Evolutionary conservation across 2,797 vertebrate genomes (phyloP).

Genomic region (Toxotes lorentzi): DNA sequence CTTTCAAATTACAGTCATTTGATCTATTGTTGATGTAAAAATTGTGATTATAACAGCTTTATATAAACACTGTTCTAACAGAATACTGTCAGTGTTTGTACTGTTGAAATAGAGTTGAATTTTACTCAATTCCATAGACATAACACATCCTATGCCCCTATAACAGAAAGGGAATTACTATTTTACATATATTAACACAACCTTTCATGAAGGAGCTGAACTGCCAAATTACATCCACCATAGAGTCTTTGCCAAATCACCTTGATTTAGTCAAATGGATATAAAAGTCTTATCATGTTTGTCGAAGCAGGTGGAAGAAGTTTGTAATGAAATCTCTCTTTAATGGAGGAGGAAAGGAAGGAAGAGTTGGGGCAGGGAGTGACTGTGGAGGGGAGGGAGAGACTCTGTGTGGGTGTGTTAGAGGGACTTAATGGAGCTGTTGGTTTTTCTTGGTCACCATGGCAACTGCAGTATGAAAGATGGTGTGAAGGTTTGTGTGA

Average conservation of each 20-base stretch:
- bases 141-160: too few relatives aligned
- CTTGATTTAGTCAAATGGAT: slow-evolving; percentile 17
- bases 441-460: slow-evolving; percentile 72
- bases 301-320: slow-evolving; percentile 6
- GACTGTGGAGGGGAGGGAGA: not conserved
- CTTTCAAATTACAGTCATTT: too few relatives aligned
- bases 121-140: too few relatives aligned
- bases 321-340: slow-evolving; percentile 18
- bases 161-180: too few relatives aligned
- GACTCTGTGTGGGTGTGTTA: slow-evolving; percentile 45
- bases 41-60: too few relatives aligned
- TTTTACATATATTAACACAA: too few relatives aligned
- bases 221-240: slow-evolving; percentile 56
- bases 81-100: too few relatives aligned
- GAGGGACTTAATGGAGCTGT: slow-evolving; percentile 60
- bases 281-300: slow-evolving; percentile 20
- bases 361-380: not conserved
- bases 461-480: slow-evolving; percentile 73
- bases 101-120: too few relatives aligned
- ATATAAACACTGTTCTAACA: too few relatives aligned
- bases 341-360: slow-evolving; percentile 4
- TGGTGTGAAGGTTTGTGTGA: slow-evolving; percentile 55
- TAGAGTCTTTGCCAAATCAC: slow-evolving; percentile 35
- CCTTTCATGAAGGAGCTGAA: too few relatives aligned
- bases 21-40: too few relatives aligned